Evolutionary conservation across 1,140 invertebrate species (phyloP).

Genomic region (Eumaeus atala): DNA sequence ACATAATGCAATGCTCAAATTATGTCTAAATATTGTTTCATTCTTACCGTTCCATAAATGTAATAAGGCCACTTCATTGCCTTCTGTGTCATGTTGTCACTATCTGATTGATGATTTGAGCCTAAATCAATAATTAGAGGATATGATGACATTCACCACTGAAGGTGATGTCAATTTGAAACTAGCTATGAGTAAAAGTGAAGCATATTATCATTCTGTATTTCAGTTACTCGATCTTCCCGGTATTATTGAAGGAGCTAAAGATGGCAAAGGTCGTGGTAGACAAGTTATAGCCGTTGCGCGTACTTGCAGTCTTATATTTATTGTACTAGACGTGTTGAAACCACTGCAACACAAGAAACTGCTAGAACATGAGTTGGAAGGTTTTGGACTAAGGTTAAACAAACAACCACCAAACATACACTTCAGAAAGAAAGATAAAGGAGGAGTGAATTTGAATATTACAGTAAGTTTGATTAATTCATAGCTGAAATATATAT

Average conservation of each 20-base stretch:
- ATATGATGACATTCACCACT: too few relatives aligned
- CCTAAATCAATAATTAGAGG: too few relatives aligned
- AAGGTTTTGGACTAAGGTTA: slow-evolving; percentile 97
- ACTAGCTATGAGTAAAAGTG: too few relatives aligned
- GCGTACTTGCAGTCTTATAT: slow-evolving; percentile 97
- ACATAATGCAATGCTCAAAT: too few relatives aligned
- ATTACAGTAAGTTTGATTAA: slow-evolving; percentile 48
- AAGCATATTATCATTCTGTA: too few relatives aligned
- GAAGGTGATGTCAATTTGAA: too few relatives aligned
- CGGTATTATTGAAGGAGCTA: slow-evolving; percentile 99
- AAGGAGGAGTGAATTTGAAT: slow-evolving; percentile 82
- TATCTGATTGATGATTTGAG: too few relatives aligned
- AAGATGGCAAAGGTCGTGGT: slow-evolving; percentile 98
- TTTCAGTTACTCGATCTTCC: slow-evolving; percentile 95
- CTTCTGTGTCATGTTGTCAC: too few relatives aligned
- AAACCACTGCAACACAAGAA: slow-evolving; percentile 98
- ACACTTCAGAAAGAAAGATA: slow-evolving; percentile 96
- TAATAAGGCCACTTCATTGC: too few relatives aligned
- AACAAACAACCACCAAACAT: slow-evolving; percentile 99
- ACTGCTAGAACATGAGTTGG: slow-evolving; percentile 97
- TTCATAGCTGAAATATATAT: too few relatives aligned
- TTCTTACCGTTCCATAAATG: too few relatives aligned
- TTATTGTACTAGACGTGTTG: slow-evolving; percentile 97
- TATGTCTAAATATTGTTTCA: too few relatives aligned
- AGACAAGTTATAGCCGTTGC: slow-evolving; percentile 99